Percentiles rank a stretch among this genome's conserved stretches.
phyloP scores from a whole-genome alignment of 2,888 invertebrate genomes.

The Bruchidius siliquastri region DNA sequence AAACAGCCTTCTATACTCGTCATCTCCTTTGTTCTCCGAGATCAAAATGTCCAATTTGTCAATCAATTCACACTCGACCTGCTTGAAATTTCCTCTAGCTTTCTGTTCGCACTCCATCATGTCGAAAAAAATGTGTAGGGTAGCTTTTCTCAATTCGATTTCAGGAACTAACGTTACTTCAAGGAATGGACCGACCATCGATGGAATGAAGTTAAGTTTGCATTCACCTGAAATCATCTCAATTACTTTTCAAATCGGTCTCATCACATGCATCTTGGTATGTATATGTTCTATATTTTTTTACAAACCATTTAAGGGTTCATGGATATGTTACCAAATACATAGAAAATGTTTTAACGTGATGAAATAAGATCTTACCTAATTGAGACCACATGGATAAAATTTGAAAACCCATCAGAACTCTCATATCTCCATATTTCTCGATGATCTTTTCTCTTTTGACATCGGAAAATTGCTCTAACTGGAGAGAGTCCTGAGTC shows the following conservation, averaged over 20 bases:
- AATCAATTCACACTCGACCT: constrained; percentile 89
- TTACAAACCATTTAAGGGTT: no score
- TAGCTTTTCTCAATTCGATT: constrained; percentile 78
- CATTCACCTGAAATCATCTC: constrained; percentile 59
- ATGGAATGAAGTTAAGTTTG: constrained; percentile 84
- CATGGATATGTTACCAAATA: no score
- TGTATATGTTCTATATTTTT: no score
- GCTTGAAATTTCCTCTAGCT: constrained; percentile 78
- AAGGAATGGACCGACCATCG: constrained; percentile 89
- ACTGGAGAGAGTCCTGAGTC: constrained; percentile 73
- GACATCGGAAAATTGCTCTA: constrained; percentile 76
- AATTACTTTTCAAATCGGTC: no score
- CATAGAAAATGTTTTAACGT: not conserved
- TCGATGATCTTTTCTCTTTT: constrained; percentile 73
- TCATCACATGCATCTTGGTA: no score
- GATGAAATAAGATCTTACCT: constrained; percentile 47
- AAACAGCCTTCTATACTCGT: constrained; percentile 88
- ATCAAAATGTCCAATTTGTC: constrained; percentile 90
- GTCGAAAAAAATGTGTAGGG: constrained; percentile 87
- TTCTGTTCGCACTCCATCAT: constrained; percentile 91
- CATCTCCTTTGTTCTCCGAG: constrained; percentile 90
- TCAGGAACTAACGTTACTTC: constrained; percentile 91
- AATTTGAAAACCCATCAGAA: constrained; percentile 87
- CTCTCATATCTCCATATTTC: constrained; percentile 85
- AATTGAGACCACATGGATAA: constrained; percentile 87